Conservation (phyloP, 1,140 invertebrate species). For the Bombus pascuorum region DNA sequence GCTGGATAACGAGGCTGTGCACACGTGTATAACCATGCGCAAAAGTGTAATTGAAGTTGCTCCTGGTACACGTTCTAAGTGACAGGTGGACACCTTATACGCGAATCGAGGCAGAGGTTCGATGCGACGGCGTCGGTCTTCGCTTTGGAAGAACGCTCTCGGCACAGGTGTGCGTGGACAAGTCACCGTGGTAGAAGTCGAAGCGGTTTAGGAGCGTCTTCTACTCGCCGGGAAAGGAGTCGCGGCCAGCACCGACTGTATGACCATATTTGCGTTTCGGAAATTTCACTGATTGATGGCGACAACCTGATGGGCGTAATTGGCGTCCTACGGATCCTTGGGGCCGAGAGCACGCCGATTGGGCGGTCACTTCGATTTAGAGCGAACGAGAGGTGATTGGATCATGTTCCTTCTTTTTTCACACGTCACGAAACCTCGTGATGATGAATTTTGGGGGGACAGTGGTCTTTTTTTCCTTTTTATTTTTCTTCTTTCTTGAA, state of each 20-base stretch:
- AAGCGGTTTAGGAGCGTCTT: background rate
- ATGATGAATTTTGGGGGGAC: background rate
- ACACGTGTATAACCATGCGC: background rate
- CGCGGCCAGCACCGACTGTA: background rate
- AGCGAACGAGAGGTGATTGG: too few relatives aligned
- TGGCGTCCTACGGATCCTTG: slow-evolving; percentile 15
- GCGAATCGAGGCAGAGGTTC: slow-evolving; percentile 50
- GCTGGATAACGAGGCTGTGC: slow-evolving; percentile 29
- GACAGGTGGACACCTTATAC: slow-evolving; percentile 78
- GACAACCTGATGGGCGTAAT: slow-evolving; percentile 22
- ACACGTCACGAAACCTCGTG: background rate
- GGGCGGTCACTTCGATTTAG: background rate
- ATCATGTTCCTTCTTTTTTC: background rate
- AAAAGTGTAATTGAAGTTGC: slow-evolving; percentile 75
- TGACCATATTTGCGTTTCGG: slow-evolving; percentile 49
- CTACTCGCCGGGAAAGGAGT: slow-evolving; percentile 15
- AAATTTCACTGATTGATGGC: slow-evolving; percentile 32
- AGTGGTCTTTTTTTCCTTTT: too few relatives aligned
- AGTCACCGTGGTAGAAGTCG: background rate
- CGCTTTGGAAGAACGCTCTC: slow-evolving; percentile 11
- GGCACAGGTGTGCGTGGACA: slow-evolving; percentile 36
- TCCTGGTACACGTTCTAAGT: slow-evolving; percentile 72
- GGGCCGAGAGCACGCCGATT: background rate
- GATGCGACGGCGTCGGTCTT: slow-evolving; percentile 5
- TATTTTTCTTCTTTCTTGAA: background rate